A percentile compares a stretch with the other conserved stretches of the same genome.
Evolutionary conservation across 2,797 vertebrate genomes (phyloP).

Genomic region (Poeciliopsis paucimaculata): DNA sequence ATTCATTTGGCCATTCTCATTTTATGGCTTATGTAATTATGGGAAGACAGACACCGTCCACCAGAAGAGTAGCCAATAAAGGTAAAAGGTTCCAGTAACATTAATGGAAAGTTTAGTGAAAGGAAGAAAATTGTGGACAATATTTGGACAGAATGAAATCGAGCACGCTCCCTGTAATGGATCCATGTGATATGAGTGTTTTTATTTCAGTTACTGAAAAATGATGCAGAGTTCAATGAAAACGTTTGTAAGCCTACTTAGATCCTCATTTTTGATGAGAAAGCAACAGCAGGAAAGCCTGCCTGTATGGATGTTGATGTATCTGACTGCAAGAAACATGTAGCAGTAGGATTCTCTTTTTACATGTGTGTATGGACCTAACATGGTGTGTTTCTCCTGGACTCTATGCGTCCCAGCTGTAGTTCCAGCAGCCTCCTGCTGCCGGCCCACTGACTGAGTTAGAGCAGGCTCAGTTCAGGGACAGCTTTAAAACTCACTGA

Average conservation of each 20-base stretch:
- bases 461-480: constrained; percentile 63
- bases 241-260: not conserved
- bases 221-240: not conserved
- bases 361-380: constrained; percentile 20
- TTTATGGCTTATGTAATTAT: not conserved
- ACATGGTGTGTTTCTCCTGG: constrained; percentile 13
- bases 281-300: not conserved
- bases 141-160: not conserved
- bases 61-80: too few relatives aligned
- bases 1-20: not conserved
- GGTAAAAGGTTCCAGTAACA: not conserved
- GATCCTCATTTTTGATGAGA: not conserved
- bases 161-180: not conserved
- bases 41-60: not conserved
- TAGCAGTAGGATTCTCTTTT: not conserved
- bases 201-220: not conserved
- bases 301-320: constrained; percentile 17
- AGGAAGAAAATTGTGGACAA: not conserved
- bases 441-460: constrained; percentile 26
- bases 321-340: constrained; percentile 1
- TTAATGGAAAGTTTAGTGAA: not conserved
- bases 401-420: constrained; percentile 28
- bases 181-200: not conserved
- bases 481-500: constrained; percentile 47
- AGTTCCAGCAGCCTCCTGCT: constrained; percentile 8